These are phyloP conservation scores for Rhopalosiphum nymphaeae DNA, from an alignment of 2,888 invertebrate species.

Conservation along the genomic window DNA sequence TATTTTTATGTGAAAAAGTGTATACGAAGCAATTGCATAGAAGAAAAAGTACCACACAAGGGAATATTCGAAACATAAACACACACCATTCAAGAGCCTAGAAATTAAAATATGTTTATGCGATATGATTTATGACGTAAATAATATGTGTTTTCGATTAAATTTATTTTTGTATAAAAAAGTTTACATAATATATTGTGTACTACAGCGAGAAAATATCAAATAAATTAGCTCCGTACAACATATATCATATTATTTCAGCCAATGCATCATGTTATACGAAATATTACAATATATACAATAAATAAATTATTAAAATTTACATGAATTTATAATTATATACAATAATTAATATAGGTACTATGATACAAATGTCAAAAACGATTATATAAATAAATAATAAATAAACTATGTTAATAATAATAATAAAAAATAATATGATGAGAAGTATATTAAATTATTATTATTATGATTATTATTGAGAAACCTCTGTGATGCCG, in stretches of 20 bases:
- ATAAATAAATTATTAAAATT: neutral
- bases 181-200: neutral
- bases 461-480: neutral
- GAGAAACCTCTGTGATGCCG: neutral
- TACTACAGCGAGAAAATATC: neutral
- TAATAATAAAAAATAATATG: neutral
- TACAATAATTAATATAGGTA: neutral
- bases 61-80: slow-evolving; percentile 50
- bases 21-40: slow-evolving; percentile 45
- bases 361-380: neutral
- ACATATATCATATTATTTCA: neutral
- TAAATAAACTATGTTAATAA: neutral
- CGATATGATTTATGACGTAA: slow-evolving; percentile 42
- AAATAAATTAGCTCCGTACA: neutral
- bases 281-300: neutral
- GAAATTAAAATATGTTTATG: slow-evolving; percentile 55
- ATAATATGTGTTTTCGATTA: slow-evolving; percentile 46
- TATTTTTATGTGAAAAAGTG: slow-evolving; percentile 58
- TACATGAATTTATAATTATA: neutral
- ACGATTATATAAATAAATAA: neutral
- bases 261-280: neutral
- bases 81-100: slow-evolving; percentile 24
- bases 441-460: neutral
- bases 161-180: slow-evolving; percentile 31
- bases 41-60: slow-evolving; percentile 31